phyloP scores from a whole-genome alignment of 2,888 invertebrate genomes.

The Eilema depressum region DNA sequence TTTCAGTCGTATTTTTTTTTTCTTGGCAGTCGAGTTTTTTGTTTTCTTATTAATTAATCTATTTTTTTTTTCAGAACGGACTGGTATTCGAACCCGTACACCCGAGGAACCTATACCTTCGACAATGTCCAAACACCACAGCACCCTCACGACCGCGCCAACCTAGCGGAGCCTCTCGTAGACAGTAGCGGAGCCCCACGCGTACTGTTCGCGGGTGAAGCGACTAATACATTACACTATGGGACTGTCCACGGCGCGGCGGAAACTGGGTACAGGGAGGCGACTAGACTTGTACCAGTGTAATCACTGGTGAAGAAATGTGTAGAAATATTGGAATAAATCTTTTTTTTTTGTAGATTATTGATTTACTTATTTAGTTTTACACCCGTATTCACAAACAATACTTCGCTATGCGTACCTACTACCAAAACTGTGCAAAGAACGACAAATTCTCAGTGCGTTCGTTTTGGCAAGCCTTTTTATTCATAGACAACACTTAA shows the following conservation, averaged over 20 bases:
- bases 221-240: constrained; percentile 85
- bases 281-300: constrained; percentile 55
- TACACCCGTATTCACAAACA: too few species aligned
- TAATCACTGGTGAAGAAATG: too few species aligned
- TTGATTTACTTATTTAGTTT: too few species aligned
- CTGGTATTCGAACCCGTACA: constrained; percentile 90
- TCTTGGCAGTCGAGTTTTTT: too few species aligned
- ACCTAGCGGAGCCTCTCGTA: constrained; percentile 87
- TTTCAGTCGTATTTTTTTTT: too few species aligned
- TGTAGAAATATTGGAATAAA: too few species aligned
- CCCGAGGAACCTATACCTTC: constrained; percentile 91
- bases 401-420: too few species aligned
- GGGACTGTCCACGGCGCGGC: constrained; percentile 92
- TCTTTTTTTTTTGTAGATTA: too few species aligned
- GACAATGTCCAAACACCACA: constrained; percentile 84
- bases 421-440: too few species aligned
- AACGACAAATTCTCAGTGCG: too few species aligned
- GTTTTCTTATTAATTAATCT: background rate
- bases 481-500: too few species aligned
- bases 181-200: constrained; percentile 75
- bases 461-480: too few species aligned
- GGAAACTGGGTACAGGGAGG: constrained; percentile 90
- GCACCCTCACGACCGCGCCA: constrained; percentile 77
- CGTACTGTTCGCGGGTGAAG: constrained; percentile 89
- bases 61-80: constrained; percentile 83